These are phyloP conservation scores for Melanargia galathea DNA, from an alignment of 2,888 invertebrate genomes.

Conservation along the genomic window DNA sequence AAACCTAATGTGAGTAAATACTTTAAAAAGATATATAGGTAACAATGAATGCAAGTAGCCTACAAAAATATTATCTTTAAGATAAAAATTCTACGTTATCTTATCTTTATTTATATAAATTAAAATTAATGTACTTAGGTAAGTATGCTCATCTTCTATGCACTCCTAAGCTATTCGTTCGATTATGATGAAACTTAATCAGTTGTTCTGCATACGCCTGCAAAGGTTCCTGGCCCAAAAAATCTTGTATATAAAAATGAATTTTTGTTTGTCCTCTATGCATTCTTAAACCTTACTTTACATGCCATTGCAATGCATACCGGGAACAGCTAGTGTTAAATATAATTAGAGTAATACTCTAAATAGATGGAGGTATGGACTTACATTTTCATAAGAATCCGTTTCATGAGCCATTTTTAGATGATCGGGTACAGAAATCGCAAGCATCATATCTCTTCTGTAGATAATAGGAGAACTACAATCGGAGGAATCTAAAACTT, in stretches of 20 bases:
- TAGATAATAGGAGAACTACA: conserved; percentile 50
- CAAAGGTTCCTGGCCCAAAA: too few species aligned
- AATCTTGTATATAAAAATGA: too few species aligned
- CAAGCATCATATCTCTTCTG: conserved; percentile 74
- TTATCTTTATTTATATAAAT: too few species aligned
- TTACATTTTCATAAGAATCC: conserved; percentile 16
- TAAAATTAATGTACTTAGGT: too few species aligned
- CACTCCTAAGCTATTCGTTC: too few species aligned
- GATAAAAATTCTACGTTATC: conserved; percentile 8
- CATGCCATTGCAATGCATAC: too few species aligned
- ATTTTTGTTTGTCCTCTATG: too few species aligned
- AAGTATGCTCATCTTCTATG: too few species aligned
- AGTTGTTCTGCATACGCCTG: too few species aligned
- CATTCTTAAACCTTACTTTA: too few species aligned
- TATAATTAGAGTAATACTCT: not conserved
- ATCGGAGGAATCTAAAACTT: conserved; percentile 12
- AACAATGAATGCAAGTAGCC: conserved; percentile 10
- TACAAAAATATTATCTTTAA: conserved; percentile 2
- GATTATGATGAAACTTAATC: too few species aligned
- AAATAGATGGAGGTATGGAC: not conserved
- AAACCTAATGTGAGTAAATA: too few species aligned
- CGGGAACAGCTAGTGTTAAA: not conserved
- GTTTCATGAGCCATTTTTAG: not conserved
- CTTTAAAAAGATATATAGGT: not conserved
- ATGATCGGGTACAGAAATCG: conserved; percentile 83